A percentile compares a stretch with the other conserved stretches of the same genome.
Conservation (phyloP, 2,888 invertebrate genomes). For the Athetis lepigone region DNA sequence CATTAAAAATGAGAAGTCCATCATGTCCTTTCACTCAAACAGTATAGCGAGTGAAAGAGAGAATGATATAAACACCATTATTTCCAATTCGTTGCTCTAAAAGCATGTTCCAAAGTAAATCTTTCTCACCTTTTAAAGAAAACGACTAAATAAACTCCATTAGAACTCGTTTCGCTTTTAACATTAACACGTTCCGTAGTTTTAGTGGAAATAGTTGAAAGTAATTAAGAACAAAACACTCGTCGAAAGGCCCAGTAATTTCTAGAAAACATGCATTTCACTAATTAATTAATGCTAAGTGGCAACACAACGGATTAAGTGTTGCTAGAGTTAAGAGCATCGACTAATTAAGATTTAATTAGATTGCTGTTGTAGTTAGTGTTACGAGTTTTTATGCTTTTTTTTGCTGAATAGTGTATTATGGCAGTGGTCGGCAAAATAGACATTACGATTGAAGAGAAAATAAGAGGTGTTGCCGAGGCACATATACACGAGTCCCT, state of each 20-base stretch:
- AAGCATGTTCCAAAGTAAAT: not conserved
- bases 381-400: slow-evolving; percentile 15
- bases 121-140: not conserved
- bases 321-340: slow-evolving; percentile 44
- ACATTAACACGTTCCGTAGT: slow-evolving; percentile 18
- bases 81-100: not conserved
- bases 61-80: no score
- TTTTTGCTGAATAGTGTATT: no score
- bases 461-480: no score
- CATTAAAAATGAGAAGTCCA: no score
- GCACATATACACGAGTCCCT: no score
- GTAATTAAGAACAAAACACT: slow-evolving; percentile 56
- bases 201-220: slow-evolving; percentile 35
- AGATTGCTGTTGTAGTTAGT: slow-evolving; percentile 28
- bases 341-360: slow-evolving; percentile 56
- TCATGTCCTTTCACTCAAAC: no score
- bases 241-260: slow-evolving; percentile 29
- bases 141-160: slow-evolving; percentile 9
- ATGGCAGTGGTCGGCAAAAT: no score
- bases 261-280: slow-evolving; percentile 57
- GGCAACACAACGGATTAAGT: slow-evolving; percentile 48
- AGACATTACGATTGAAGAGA: no score
- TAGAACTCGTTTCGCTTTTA: slow-evolving; percentile 15
- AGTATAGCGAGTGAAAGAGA: no score
- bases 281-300: slow-evolving; percentile 59